A percentile compares a stretch with the other conserved stretches of the same genome.
Evolutionary conservation across 2,797 vertebrate genomes (phyloP).

Genomic region (Alca torda): DNA sequence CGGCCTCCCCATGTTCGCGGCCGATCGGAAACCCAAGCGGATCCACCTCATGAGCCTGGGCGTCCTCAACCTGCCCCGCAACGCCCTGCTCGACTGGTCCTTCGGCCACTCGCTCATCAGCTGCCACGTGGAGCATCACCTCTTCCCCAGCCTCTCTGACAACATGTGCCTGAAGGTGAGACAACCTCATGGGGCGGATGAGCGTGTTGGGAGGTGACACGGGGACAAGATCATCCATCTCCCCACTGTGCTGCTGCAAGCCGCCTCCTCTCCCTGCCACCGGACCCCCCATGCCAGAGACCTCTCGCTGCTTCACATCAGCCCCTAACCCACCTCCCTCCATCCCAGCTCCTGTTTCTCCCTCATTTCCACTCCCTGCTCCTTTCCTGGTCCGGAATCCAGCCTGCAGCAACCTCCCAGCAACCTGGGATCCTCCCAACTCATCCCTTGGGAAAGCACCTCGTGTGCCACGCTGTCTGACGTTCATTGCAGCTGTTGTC

Average conservation of each 20-base stretch:
- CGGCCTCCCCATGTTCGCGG: slow-evolving; percentile 90
- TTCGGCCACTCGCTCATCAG: slow-evolving; percentile 93
- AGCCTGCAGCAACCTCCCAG: neutral
- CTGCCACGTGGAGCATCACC: slow-evolving; percentile 95
- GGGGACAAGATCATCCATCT: fast-evolving
- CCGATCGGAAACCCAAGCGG: slow-evolving; percentile 79
- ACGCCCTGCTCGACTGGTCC: slow-evolving; percentile 86
- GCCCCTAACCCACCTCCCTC: neutral
- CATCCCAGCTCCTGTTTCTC: neutral
- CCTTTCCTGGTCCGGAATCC: neutral
- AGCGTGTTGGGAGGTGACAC: neutral
- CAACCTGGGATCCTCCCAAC: neutral
- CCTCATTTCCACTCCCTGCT: neutral
- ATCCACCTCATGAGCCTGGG: slow-evolving; percentile 91
- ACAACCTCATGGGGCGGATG: fast-evolving
- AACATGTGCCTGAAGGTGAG: slow-evolving; percentile 95
- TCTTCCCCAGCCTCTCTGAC: slow-evolving; percentile 91
- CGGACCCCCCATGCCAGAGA: fast-evolving
- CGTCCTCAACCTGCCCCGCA: slow-evolving; percentile 89
- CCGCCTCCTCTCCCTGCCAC: neutral
- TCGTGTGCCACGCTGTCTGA: fast-evolving
- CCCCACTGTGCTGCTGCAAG: neutral
- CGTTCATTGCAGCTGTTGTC: neutral
- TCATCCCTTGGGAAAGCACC: neutral
- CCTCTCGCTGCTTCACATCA: neutral